phyloP scores from a whole-genome alignment of 2,888 invertebrate genomes.

The Agelastica alni region DNA sequence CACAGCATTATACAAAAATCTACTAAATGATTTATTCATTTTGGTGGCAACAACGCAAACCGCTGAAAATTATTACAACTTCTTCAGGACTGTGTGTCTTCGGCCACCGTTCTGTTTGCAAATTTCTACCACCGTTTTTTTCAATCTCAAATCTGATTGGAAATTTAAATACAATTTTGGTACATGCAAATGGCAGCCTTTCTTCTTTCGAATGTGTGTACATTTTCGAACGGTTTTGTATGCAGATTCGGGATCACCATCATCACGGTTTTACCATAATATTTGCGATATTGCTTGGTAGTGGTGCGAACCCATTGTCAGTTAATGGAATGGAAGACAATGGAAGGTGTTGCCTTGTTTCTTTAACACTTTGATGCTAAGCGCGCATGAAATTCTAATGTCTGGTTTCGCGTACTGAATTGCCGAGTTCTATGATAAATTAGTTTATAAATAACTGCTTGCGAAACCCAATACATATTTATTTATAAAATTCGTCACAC shows the following conservation, averaged over 20 bases:
- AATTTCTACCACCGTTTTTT: constrained; percentile 41
- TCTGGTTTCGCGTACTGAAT: neutral
- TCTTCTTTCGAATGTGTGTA: constrained; percentile 42
- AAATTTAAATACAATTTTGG: constrained; percentile 55
- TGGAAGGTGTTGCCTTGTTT: constrained; percentile 47
- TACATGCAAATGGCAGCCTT: constrained; percentile 48
- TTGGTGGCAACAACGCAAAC: no score
- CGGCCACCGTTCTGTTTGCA: constrained; percentile 46
- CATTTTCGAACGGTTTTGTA: constrained; percentile 47
- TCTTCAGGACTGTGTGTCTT: no score
- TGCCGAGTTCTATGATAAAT: no score
- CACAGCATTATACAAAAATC: no score
- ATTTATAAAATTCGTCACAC: no score
- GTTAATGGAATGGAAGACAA: constrained; percentile 46
- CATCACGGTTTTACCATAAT: constrained; percentile 45
- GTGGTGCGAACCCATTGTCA: constrained; percentile 40
- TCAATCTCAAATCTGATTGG: constrained; percentile 44
- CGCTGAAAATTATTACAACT: no score
- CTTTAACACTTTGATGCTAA: constrained; percentile 37
- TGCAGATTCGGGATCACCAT: constrained; percentile 48
- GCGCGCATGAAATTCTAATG: constrained; percentile 28
- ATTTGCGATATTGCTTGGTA: constrained; percentile 48
- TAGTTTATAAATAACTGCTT: no score
- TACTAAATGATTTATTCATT: no score
- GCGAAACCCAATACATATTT: no score